Percentiles rank a stretch among this genome's conserved stretches.
phyloP scores from a whole-genome alignment of 2,888 invertebrate species.

The Mongoloraphidia duomilia region DNA sequence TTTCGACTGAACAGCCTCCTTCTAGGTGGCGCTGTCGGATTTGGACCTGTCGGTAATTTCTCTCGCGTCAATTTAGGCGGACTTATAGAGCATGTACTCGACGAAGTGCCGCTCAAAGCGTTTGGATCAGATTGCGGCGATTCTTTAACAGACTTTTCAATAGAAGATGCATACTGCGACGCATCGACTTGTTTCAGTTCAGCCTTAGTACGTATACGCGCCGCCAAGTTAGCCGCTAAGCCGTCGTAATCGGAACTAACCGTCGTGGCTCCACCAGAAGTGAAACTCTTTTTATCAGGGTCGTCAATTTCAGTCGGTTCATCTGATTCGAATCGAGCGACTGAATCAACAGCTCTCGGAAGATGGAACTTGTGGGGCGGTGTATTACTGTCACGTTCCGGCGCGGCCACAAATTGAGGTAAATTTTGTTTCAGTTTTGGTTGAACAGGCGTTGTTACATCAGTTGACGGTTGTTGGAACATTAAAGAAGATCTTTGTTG shows the following conservation, averaged over 20 bases:
- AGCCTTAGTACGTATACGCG: conserved; percentile 73
- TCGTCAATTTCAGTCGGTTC: conserved; percentile 16
- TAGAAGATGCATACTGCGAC: conserved; percentile 12
- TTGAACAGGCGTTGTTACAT: conserved; percentile 28
- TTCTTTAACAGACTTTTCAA: too few relatives aligned
- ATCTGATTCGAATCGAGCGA: conserved; percentile 35
- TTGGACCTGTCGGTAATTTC: conserved; percentile 17
- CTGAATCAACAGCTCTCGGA: conserved; percentile 53
- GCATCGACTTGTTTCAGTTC: conserved; percentile 49
- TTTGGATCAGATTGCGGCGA: conserved; percentile 7
- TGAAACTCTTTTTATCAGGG: conserved; percentile 14
- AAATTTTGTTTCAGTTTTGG: conserved; percentile 29
- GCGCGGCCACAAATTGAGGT: conserved; percentile 36
- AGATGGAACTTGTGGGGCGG: conserved; percentile 47
- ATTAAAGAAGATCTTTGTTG: conserved; percentile 20
- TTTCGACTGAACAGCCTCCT: conserved; percentile 43
- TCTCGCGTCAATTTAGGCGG: conserved; percentile 35
- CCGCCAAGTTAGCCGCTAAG: conserved; percentile 45
- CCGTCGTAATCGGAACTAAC: conserved; percentile 32
- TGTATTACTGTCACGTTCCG: conserved; percentile 9
- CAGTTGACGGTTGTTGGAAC: conserved; percentile 28
- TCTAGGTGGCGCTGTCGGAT: conserved; percentile 24
- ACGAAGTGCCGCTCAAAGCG: conserved; percentile 7
- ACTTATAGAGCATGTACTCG: conserved; percentile 25
- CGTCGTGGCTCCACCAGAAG: conserved; percentile 18